These are phyloP conservation scores for Neoarius graeffei DNA, from an alignment of 2,113 vertebrate genomes.

Conservation along the genomic window DNA sequence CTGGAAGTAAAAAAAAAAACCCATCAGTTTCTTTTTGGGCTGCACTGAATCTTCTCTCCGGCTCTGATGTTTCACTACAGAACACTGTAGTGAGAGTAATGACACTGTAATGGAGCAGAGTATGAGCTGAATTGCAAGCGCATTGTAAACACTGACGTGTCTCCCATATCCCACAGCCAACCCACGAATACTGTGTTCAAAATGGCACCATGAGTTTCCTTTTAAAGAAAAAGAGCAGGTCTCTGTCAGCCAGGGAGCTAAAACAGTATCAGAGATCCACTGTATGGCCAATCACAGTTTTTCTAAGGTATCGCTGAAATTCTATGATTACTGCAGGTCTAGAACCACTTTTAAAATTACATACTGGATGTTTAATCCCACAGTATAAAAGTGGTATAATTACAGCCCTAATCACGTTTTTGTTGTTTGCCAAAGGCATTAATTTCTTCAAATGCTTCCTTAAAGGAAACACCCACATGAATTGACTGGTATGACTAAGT, in stretches of 20 bases:
- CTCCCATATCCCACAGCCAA: neutral
- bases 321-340: neutral
- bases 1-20: conserved; percentile 53
- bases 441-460: neutral
- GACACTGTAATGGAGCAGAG: neutral
- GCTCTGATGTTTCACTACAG: neutral
- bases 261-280: neutral
- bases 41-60: neutral
- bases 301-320: neutral
- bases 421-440: neutral
- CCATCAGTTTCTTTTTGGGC: neutral
- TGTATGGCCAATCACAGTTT: neutral
- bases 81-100: neutral
- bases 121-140: conserved; percentile 4
- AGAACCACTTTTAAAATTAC: neutral
- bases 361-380: neutral
- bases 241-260: neutral
- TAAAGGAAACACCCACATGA: neutral
- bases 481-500: neutral
- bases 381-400: neutral
- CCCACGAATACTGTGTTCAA: neutral
- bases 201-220: neutral
- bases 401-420: neutral
- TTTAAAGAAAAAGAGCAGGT: neutral
- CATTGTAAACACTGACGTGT: neutral